Evolutionary conservation across 2,888 invertebrate species (phyloP), one percentile per base, ranked within the genome.

Genomic region (Drosophila emarginata): DNA sequence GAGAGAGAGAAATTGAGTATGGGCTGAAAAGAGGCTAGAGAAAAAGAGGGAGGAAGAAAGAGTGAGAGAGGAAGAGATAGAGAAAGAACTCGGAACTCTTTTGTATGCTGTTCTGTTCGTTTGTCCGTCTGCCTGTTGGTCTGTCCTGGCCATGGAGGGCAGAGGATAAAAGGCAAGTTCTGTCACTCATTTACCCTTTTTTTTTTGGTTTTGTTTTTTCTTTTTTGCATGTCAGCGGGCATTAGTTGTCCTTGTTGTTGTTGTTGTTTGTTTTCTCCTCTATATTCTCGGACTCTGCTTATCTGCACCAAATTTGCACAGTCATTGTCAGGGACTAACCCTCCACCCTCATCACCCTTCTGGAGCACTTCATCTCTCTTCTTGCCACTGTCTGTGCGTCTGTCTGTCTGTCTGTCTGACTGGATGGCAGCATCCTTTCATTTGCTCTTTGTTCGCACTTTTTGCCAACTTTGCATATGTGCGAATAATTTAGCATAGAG

Each of bases 401-500:
- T 21, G 18, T 12, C 32, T 18, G 11, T n/a, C 14, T 50, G 23
- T 36, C 37, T 40, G 7, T 21, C 12, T 21, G 28, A 14, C 23
- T 18, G 15, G 12, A 18, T 32, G 39, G 50, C 23, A 36, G 14
- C 18, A 63, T 72, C 75, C 72, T 60, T 57, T 62, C 51, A 52
- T 23, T 62, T 58, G 51, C 57, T 57, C 58, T 73, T 76, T 74
- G 61, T 71, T 73, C 72, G 70, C 79, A 74, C 83, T 77, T 89
- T 88, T 86, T 85, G 88, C 88, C 73, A 77, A 87, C 86, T 83
- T 89, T 89, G 89, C 84, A 88, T 89, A 84, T 89, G 84, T 88
- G 84, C 89, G 86, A 84, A 84, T 87, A 81, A 81, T 86, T 88
- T 83, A 80, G 67, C 69, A 80, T 72, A 60, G 71, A 57, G 57